Conservation (phyloP, 2,888 invertebrate species). For the Dynastes grantii region DNA sequence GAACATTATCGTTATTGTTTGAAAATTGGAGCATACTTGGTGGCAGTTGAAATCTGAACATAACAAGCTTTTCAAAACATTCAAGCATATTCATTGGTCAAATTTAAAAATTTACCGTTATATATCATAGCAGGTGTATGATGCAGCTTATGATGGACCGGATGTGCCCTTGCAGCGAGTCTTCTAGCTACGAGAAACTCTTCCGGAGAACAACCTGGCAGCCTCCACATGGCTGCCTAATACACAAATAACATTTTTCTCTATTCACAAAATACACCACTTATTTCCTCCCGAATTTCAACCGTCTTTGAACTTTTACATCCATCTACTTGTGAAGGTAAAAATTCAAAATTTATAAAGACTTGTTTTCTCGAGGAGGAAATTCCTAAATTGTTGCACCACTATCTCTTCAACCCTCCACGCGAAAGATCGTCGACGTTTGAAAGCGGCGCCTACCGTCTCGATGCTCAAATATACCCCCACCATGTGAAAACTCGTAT, state of each 20-base stretch:
- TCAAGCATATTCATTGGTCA: background rate
- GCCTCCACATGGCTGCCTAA: constrained; percentile 70
- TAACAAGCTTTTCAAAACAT: background rate
- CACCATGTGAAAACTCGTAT: constrained; percentile 45
- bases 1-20: no score
- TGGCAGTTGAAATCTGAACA: no score
- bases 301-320: background rate
- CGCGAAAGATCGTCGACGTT: constrained; percentile 48
- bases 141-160: constrained; percentile 71
- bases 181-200: constrained; percentile 69
- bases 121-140: constrained; percentile 73
- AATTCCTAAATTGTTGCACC: background rate
- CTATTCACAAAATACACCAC: constrained; percentile 20
- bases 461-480: constrained; percentile 56
- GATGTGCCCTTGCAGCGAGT: constrained; percentile 69
- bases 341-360: background rate
- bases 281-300: background rate
- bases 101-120: constrained; percentile 69
- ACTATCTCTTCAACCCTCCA: constrained; percentile 45
- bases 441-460: constrained; percentile 57
- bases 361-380: background rate
- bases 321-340: background rate
- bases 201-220: constrained; percentile 70
- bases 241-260: constrained; percentile 53
- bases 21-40: no score